Conservation (phyloP, 2,113 vertebrate genomes). For the Progne subis region DNA sequence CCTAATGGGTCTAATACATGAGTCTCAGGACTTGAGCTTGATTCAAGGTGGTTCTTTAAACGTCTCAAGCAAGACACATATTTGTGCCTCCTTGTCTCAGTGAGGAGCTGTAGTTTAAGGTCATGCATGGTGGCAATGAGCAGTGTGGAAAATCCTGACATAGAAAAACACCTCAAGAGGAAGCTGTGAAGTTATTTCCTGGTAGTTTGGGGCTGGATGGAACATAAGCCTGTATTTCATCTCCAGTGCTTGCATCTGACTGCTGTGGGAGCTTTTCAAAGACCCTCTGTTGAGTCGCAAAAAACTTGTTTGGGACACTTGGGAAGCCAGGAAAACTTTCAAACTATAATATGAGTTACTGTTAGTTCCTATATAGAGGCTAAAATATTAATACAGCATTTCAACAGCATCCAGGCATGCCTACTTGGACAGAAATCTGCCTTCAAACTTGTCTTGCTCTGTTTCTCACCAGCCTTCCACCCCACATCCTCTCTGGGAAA, state of each 20-base stretch:
- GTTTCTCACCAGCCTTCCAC: neutral
- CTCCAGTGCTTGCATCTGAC: neutral
- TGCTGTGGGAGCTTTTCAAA: neutral
- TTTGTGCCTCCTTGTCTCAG: neutral
- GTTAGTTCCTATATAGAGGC: neutral
- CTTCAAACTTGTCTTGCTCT: neutral
- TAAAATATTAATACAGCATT: neutral
- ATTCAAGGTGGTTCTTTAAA: conserved; percentile 19
- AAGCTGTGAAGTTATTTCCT: conserved; percentile 22
- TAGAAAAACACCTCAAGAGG: conserved; percentile 4
- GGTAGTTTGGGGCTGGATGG: neutral
- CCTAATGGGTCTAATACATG: neutral
- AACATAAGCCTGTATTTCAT: neutral
- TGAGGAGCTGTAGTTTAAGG: neutral
- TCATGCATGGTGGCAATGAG: neutral
- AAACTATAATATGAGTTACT: neutral
- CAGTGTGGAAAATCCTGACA: neutral
- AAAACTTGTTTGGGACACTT: neutral
- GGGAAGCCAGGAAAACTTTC: neutral
- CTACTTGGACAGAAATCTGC: neutral
- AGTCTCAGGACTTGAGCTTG: neutral
- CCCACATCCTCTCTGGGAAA: neutral
- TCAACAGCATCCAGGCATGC: neutral
- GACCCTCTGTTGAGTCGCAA: neutral
- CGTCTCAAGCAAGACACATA: neutral